A percentile compares a stretch with the other conserved stretches of the same genome.
Conservation (phyloP, 2,113 vertebrate species). For the Lepisosteus oculatus region DNA sequence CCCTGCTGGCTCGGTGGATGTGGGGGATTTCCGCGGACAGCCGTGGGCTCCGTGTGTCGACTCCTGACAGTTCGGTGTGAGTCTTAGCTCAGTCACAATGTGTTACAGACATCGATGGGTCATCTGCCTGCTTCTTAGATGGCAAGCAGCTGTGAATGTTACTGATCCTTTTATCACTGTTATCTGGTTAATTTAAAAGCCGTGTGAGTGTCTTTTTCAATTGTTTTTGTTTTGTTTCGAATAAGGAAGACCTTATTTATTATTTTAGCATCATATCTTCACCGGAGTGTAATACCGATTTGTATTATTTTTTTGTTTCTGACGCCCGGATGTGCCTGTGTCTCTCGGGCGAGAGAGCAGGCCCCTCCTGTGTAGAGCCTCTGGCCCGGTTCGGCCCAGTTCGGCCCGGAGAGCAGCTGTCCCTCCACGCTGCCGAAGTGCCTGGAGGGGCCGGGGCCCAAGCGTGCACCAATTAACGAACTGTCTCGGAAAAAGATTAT, state of each 20-base stretch:
- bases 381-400: too few relatives aligned
- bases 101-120: constrained; percentile 45
- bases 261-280: constrained; percentile 59
- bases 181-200: constrained; percentile 71
- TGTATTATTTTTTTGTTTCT: constrained; percentile 18
- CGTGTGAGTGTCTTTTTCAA: constrained; percentile 48
- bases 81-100: constrained; percentile 43
- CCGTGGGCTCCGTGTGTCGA: too few relatives aligned
- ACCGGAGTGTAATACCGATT: too few relatives aligned
- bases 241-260: constrained; percentile 64
- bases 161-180: constrained; percentile 27
- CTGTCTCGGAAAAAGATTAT: constrained; percentile 80
- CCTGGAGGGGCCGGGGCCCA: constrained; percentile 65
- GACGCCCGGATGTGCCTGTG: constrained; percentile 30
- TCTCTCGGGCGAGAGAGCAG: constrained; percentile 26
- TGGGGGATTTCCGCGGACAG: background rate
- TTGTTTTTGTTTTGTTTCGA: constrained; percentile 51
- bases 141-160: constrained; percentile 66
- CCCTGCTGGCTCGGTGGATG: background rate
- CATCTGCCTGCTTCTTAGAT: constrained; percentile 54
- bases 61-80: constrained; percentile 4
- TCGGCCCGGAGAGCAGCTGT: too few relatives aligned
- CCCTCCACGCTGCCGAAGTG: too few relatives aligned
- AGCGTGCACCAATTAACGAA: constrained; percentile 78
- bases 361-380: too few relatives aligned